These are phyloP conservation scores for Noctilio leporinus DNA, from an alignment of 2,113 vertebrate species.

Conservation along the genomic window DNA sequence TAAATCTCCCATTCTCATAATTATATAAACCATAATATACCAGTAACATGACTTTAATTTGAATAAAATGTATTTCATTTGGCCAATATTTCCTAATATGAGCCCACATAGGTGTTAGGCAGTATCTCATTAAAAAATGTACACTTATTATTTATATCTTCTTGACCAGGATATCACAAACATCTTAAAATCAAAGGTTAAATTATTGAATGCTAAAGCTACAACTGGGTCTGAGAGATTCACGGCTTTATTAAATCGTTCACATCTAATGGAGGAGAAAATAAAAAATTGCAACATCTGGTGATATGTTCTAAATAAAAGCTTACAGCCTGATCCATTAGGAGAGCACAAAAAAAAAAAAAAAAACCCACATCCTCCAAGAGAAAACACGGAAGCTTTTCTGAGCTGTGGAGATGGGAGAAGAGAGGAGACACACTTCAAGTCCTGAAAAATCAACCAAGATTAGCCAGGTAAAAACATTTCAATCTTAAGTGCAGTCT, in stretches of 20 bases:
- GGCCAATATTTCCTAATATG: background rate
- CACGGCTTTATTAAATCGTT: background rate
- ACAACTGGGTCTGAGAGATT: background rate
- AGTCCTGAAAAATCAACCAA: background rate
- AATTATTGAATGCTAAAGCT: background rate
- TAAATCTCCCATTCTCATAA: background rate
- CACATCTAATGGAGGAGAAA: background rate
- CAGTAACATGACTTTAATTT: background rate
- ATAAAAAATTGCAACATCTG: background rate
- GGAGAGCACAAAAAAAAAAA: background rate
- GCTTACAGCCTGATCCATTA: background rate
- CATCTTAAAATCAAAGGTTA: background rate
- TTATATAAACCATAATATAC: background rate
- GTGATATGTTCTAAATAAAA: background rate
- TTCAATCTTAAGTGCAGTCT: background rate
- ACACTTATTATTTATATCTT: background rate
- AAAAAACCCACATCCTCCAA: fast-evolving
- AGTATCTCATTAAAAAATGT: background rate
- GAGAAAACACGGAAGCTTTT: background rate
- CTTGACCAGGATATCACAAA: background rate
- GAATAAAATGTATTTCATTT: background rate
- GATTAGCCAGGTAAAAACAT: background rate
- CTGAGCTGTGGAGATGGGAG: fast-evolving
- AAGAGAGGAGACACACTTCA: background rate
- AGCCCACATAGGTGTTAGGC: background rate